Conservation (phyloP, 1,140 invertebrate species). For the Temnothorax curvispinosus region DNA sequence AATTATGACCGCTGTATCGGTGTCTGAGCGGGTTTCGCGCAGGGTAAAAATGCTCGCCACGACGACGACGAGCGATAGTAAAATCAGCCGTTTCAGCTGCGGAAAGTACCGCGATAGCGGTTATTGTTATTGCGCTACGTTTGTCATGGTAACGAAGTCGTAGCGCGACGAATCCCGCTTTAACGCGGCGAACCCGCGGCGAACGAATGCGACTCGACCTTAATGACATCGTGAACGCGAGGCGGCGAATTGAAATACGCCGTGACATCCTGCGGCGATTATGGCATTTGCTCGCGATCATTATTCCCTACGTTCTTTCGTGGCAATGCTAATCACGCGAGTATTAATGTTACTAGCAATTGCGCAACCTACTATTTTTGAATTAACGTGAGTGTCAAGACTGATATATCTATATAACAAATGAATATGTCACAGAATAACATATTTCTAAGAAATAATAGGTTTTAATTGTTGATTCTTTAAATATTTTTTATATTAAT, state of each 20-base stretch:
- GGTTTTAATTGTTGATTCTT: background rate
- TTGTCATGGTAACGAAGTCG: slow-evolving; percentile 61
- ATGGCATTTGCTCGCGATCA: slow-evolving; percentile 18
- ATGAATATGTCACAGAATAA: background rate
- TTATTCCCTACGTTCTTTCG: slow-evolving; percentile 25
- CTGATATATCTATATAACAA: background rate
- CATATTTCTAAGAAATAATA: background rate
- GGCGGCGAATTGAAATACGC: slow-evolving; percentile 52
- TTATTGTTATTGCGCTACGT: slow-evolving; percentile 58
- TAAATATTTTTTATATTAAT: background rate
- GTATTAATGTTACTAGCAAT: slow-evolving; percentile 21
- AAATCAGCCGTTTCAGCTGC: slow-evolving; percentile 53
- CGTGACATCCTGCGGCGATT: slow-evolving; percentile 38
- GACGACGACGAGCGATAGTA: slow-evolving; percentile 58
- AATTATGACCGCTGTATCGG: slow-evolving; percentile 42
- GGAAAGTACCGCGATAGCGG: slow-evolving; percentile 53
- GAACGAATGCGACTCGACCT: slow-evolving; percentile 51
- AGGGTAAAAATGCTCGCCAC: slow-evolving; percentile 46
- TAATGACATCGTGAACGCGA: slow-evolving; percentile 56
- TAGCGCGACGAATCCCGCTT: slow-evolving; percentile 47
- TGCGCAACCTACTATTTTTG: slow-evolving; percentile 8
- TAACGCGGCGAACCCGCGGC: slow-evolving; percentile 14
- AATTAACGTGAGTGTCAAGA: background rate
- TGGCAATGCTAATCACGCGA: background rate
- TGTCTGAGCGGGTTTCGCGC: slow-evolving; percentile 22